Evolutionary conservation across 2,113 vertebrate genomes (phyloP), one percentile per base, ranked within the genome.

Genomic region (Platichthys stellatus): DNA sequence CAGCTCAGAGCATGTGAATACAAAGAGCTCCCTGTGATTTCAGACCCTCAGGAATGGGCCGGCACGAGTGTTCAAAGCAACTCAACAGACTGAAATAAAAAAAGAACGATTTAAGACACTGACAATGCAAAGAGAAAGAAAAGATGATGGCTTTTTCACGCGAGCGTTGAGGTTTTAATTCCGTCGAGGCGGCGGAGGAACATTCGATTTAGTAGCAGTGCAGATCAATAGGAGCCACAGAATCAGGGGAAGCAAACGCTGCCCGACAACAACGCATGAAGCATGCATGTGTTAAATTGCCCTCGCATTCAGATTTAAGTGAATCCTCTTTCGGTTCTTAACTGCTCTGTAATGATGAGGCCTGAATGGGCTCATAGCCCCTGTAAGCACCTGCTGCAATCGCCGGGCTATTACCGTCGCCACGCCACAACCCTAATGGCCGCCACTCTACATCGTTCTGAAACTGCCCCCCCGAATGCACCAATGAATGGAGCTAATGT

Each of bases 351-450:
- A 71, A 86, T 85, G 81, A 87, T 81, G 73, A 82, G 79, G 87
- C 76, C 83, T 78, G 86, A 91, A 92, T 87, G 82, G 85, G 88
- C 92, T 89, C 88, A 91, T 92, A 92, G 92, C 84, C 83, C 72
- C 80, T 57, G 75, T 84, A 86, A 93, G 88, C 88, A 92, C 92
- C 90, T 91, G 79, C 90, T 89, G 82, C 88, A 92, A 92, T 90
- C 84, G 80, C 83, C 54, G n/a, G 71, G 74, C 90, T 86, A 91
- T 93, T 89, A 89, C 87, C 88, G 87, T 92, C 90, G 92, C 76
- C 82, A 79, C 73, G 72, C 70, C 84, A 80, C 82, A 75, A 67
- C 49, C 69, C 73, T 91, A 90, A 93, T 89, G 87, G 86, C 47
- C 26, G 71, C 90, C 82, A 79, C 82, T 80, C 83, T 62, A 73